Conservation (phyloP, 2,113 vertebrate species). For the Ophiodon elongatus region DNA sequence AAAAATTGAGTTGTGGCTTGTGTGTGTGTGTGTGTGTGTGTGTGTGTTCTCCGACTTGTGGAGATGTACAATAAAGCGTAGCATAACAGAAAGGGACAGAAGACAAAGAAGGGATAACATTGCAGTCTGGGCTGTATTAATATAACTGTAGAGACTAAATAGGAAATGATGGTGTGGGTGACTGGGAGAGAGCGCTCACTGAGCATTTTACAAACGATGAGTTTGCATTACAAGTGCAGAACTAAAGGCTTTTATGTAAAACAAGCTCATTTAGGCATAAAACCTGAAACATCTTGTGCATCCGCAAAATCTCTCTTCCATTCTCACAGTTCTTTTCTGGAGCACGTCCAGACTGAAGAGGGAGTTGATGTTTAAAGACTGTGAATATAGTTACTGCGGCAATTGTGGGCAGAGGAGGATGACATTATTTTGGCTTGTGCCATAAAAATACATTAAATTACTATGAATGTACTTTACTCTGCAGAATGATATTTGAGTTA, state of each 20-base stretch:
- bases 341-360: slow-evolving; percentile 32
- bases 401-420: slow-evolving; percentile 21
- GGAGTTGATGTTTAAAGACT: slow-evolving; percentile 47
- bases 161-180: slow-evolving; percentile 39
- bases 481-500: slow-evolving; percentile 24
- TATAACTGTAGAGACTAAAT: slow-evolving; percentile 36
- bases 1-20: neutral
- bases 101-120: slow-evolving; percentile 11
- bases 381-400: slow-evolving; percentile 34
- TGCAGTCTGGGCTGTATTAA: slow-evolving; percentile 21
- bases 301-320: slow-evolving; percentile 36
- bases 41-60: too few relatives aligned
- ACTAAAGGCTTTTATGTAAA: slow-evolving; percentile 63
- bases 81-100: slow-evolving; percentile 7
- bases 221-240: slow-evolving; percentile 39
- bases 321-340: slow-evolving; percentile 31
- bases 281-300: slow-evolving; percentile 35
- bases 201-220: slow-evolving; percentile 20
- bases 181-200: slow-evolving; percentile 27
- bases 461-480: slow-evolving; percentile 39
- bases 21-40: neutral
- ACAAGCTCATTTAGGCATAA: slow-evolving; percentile 53
- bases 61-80: neutral
- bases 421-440: slow-evolving; percentile 51
- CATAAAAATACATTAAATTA: slow-evolving; percentile 48